Conservation (phyloP, 2,113 vertebrate species). For the Coptodon rendalli region DNA sequence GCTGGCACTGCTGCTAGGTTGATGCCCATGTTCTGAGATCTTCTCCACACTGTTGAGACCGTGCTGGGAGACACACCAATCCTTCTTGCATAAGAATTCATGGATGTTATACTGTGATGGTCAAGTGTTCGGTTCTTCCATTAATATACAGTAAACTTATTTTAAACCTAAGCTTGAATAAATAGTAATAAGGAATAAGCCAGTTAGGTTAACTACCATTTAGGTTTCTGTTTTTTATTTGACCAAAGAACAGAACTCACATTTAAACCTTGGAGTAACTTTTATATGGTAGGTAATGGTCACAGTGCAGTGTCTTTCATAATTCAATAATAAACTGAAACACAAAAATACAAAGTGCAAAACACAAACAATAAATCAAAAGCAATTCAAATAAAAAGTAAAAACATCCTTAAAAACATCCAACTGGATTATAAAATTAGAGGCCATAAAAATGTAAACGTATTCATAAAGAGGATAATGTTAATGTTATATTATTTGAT, state of each 20-base stretch:
- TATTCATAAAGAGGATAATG: neutral
- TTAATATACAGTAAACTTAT: neutral
- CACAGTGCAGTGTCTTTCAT: neutral
- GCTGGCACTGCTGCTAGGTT: neutral
- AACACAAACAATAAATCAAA: neutral
- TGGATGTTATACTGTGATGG: neutral
- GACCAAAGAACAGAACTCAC: neutral
- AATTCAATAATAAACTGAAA: neutral
- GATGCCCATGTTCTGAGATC: neutral
- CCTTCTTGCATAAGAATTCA: neutral
- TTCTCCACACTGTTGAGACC: neutral
- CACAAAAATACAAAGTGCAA: neutral
- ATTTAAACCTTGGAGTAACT: neutral
- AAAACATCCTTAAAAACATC: neutral
- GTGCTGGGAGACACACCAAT: neutral
- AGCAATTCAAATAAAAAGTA: neutral
- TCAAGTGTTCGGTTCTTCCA: neutral
- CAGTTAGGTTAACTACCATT: neutral
- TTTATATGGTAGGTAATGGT: neutral
- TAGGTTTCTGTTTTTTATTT: neutral
- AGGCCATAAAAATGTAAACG: neutral
- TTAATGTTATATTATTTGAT: neutral
- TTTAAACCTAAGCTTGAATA: neutral
- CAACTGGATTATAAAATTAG: neutral
- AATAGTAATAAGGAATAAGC: neutral